phyloP scores from a whole-genome alignment of 1,140 invertebrate species.

The Cyrtorhinus lividipennis region DNA sequence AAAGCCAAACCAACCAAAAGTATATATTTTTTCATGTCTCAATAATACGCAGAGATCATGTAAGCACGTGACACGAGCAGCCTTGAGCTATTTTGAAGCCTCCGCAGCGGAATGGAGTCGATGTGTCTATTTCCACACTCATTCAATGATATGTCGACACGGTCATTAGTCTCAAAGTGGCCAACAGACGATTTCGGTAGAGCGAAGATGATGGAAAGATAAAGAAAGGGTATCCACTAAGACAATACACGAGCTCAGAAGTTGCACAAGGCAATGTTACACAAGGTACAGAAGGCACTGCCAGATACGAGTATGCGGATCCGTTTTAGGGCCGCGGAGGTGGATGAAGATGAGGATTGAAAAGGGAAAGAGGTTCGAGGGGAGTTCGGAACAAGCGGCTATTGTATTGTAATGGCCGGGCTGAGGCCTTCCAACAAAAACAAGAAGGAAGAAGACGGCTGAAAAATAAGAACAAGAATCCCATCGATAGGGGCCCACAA shows the following conservation, averaged over 20 bases:
- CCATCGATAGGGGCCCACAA: not conserved
- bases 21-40: too few species aligned
- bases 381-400: not conserved
- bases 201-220: not conserved
- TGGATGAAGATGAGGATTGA: not conserved
- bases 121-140: too few species aligned
- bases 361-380: not conserved
- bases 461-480: constrained; percentile 1
- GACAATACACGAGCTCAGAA: too few species aligned
- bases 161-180: not conserved
- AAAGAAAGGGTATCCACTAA: too few species aligned
- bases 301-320: too few species aligned
- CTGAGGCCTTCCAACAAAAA: not conserved
- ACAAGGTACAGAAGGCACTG: too few species aligned
- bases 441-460: not conserved
- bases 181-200: not conserved
- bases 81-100: too few species aligned
- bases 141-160: too few species aligned
- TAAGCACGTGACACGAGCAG: not conserved
- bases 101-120: too few species aligned
- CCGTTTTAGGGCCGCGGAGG: not conserved
- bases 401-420: constrained; percentile 7
- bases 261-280: too few species aligned
- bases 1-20: too few species aligned
- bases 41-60: too few species aligned